Conservation (phyloP, 2,888 invertebrate genomes). For the Nomada ferruginata region DNA sequence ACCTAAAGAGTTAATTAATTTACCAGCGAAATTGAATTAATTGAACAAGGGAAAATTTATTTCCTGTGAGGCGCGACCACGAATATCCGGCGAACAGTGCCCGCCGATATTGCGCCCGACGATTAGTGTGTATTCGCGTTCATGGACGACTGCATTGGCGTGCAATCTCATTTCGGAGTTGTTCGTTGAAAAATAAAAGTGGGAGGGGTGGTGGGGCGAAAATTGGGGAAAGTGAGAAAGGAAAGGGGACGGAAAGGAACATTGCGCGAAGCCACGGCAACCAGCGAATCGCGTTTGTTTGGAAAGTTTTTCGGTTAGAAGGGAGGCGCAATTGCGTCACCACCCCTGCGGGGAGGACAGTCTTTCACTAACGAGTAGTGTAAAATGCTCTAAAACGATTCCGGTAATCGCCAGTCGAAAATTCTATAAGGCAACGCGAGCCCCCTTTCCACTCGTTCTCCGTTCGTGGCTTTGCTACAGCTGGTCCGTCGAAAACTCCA, state of each 20-base stretch:
- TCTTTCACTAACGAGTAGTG: constrained; percentile 56
- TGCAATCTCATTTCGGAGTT: constrained; percentile 24
- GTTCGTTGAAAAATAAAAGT: neutral
- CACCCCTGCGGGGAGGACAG: constrained; percentile 13
- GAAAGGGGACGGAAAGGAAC: constrained; percentile 1
- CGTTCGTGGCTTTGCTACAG: constrained; percentile 67
- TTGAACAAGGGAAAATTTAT: constrained; percentile 65
- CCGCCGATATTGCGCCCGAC: constrained; percentile 50
- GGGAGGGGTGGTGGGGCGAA: neutral
- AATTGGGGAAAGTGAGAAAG: neutral
- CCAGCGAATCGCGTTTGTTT: constrained; percentile 36
- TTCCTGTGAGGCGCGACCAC: constrained; percentile 33
- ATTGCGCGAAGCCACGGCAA: constrained; percentile 32
- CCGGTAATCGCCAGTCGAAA: constrained; percentile 67
- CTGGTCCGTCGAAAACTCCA: constrained; percentile 68
- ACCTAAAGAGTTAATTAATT: constrained; percentile 68
- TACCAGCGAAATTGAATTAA: constrained; percentile 67
- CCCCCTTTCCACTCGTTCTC: constrained; percentile 43
- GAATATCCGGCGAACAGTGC: constrained; percentile 18
- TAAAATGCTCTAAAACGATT: constrained; percentile 59
- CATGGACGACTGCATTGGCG: neutral
- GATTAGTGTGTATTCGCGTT: constrained; percentile 32
- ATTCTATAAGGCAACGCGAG: constrained; percentile 65
- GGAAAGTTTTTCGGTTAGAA: constrained; percentile 52
- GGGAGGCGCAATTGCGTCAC: constrained; percentile 30